Conservation (phyloP, 2,113 vertebrate genomes). For the Semicossyphus pulcher region DNA sequence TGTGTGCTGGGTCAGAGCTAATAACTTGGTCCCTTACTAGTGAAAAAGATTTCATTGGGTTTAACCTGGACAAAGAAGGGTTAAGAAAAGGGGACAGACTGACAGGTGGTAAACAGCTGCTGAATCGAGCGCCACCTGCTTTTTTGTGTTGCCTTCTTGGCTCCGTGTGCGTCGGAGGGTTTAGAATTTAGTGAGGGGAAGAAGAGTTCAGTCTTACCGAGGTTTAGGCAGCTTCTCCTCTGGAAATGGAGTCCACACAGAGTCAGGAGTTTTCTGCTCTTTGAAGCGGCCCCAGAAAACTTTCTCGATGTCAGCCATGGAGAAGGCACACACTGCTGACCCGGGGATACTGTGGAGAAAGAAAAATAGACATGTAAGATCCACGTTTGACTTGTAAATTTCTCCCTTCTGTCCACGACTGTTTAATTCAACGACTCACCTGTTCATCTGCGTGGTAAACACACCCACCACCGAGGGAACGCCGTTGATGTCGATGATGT, state of each 20-base stretch:
- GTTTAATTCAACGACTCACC: no score
- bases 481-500: constrained; percentile 94
- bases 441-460: constrained; percentile 99
- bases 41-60: constrained; percentile 55
- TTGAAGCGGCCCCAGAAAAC: constrained; percentile 96
- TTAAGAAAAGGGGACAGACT: constrained; percentile 9
- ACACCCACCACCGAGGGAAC: constrained; percentile 92
- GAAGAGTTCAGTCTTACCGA: constrained; percentile 82
- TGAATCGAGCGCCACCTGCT: constrained; percentile 8
- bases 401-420: neutral
- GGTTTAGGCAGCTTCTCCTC: constrained; percentile 97
- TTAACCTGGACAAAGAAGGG: constrained; percentile 48
- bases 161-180: neutral
- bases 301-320: constrained; percentile 97
- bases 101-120: constrained; percentile 42
- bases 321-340: constrained; percentile 96
- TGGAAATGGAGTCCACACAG: constrained; percentile 96
- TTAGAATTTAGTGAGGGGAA: neutral
- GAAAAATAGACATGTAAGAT: neutral
- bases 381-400: neutral
- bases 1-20: constrained; percentile 62
- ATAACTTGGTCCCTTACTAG: constrained; percentile 52
- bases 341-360: constrained; percentile 90
- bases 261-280: constrained; percentile 97
- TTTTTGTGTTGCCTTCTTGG: neutral